These are phyloP conservation scores for Porites rus DNA, from an alignment of 92 coral and sea anemone species.

Conservation along the genomic window DNA sequence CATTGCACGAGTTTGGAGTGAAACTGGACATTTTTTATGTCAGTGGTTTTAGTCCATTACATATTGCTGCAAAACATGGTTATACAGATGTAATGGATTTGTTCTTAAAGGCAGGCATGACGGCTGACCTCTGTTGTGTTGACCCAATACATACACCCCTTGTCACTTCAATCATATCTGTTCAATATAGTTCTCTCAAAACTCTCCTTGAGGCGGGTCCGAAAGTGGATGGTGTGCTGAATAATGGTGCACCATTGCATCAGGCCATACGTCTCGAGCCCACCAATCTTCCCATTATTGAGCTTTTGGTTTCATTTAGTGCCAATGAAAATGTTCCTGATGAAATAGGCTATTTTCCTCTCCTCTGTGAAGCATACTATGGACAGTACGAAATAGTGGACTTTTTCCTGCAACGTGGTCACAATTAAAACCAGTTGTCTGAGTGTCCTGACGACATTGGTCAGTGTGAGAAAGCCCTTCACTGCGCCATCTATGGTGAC, in stretches of 20 bases:
- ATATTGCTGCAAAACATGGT: constrained; percentile 49
- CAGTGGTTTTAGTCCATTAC: constrained; percentile 44
- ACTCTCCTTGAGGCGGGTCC: constrained; percentile 47
- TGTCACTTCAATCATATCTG: constrained; percentile 40
- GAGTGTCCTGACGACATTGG: constrained; percentile 49
- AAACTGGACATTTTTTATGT: constrained; percentile 40
- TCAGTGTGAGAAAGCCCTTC: constrained; percentile 45
- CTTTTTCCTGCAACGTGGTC: constrained; percentile 35
- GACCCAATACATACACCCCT: constrained; percentile 52
- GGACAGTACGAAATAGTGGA: constrained; percentile 40
- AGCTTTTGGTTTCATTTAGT: constrained; percentile 36
- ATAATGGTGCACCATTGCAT: constrained; percentile 42
- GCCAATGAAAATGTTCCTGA: constrained; percentile 50
- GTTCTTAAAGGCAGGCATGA: constrained; percentile 38
- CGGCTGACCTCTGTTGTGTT: constrained; percentile 8
- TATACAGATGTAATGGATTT: constrained; percentile 26
- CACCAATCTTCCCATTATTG: constrained; percentile 27
- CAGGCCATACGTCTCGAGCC: constrained; percentile 58
- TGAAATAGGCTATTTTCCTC: constrained; percentile 51
- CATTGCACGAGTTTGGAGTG: constrained; percentile 32
- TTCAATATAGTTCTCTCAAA: constrained; percentile 20
- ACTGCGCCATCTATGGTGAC: constrained; percentile 49
- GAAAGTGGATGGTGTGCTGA: constrained; percentile 36
- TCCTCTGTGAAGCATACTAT: constrained; percentile 46
- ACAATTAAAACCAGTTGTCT: constrained; percentile 43